Percentiles rank a stretch among this genome's conserved stretches.
Conservation (phyloP, 35 echinoderm and acorn worm genomes). For the Eucidaris tribuloides region DNA sequence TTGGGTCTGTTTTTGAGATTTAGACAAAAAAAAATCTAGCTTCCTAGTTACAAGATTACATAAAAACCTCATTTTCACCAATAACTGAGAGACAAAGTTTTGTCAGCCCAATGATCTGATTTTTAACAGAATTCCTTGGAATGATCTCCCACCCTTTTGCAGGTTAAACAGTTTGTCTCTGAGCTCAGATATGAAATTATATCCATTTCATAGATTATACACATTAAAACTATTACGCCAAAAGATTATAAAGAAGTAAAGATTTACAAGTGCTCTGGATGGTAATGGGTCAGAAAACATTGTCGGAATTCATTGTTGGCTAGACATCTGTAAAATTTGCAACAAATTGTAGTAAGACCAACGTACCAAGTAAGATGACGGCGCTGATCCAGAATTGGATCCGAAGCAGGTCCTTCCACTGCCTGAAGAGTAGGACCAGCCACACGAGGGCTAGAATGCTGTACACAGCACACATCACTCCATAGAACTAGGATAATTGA, state of each 20-base stretch:
- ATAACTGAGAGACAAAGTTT: too few relatives aligned
- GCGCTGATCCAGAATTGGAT: constrained; percentile 96
- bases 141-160: too few relatives aligned
- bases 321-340: too few relatives aligned
- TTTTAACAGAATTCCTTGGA: too few relatives aligned
- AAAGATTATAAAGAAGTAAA: background rate
- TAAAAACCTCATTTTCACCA: too few relatives aligned
- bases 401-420: constrained; percentile 87
- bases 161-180: too few relatives aligned
- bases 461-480: constrained; percentile 86
- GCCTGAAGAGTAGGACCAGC: constrained; percentile 57
- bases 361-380: constrained; percentile 82
- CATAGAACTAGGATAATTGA: constrained; percentile 67
- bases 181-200: too few relatives aligned
- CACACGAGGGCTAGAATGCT: constrained; percentile 60
- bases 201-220: too few relatives aligned
- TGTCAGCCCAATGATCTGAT: too few relatives aligned
- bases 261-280: background rate
- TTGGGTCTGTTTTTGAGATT: too few relatives aligned
- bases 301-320: background rate
- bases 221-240: background rate
- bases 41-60: too few relatives aligned
- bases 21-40: too few relatives aligned
- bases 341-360: background rate
- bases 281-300: background rate